Evolutionary conservation across 2,113 vertebrate genomes (phyloP).

Genomic region (Pimephales promelas): DNA sequence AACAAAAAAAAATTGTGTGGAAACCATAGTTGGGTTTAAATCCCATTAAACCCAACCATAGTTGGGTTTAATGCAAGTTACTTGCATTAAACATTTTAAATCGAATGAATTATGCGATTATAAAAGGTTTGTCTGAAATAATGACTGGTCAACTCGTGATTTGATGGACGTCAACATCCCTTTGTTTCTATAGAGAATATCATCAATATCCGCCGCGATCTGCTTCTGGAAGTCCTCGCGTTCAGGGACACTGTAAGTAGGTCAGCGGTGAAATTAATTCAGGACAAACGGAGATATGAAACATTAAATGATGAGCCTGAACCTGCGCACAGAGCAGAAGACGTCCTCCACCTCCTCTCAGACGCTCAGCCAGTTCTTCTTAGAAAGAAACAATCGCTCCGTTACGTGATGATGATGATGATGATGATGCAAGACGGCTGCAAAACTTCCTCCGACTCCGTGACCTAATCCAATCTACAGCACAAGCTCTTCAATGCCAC

Average conservation of each 20-base stretch:
- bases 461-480: background rate
- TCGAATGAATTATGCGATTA: background rate
- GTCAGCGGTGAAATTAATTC: background rate
- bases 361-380: background rate
- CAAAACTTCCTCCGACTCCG: background rate
- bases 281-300: background rate
- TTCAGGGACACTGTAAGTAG: background rate
- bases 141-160: background rate
- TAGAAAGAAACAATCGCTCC: background rate
- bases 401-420: background rate
- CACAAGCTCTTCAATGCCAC: background rate
- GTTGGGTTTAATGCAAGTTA: too few relatives aligned
- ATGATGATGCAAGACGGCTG: background rate
- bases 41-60: too few relatives aligned
- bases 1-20: too few relatives aligned
- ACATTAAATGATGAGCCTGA: background rate
- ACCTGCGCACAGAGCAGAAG: background rate
- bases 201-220: background rate
- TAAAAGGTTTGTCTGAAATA: background rate
- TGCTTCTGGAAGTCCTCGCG: background rate
- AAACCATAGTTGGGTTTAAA: too few relatives aligned
- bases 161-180: fast-evolving
- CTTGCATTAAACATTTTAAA: too few relatives aligned
- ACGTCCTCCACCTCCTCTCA: background rate
- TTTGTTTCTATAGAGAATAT: background rate